Percentiles rank a stretch among this genome's conserved stretches.
phyloP scores from a whole-genome alignment of 2,113 vertebrate genomes.

The Leptodactylus fuscus region DNA sequence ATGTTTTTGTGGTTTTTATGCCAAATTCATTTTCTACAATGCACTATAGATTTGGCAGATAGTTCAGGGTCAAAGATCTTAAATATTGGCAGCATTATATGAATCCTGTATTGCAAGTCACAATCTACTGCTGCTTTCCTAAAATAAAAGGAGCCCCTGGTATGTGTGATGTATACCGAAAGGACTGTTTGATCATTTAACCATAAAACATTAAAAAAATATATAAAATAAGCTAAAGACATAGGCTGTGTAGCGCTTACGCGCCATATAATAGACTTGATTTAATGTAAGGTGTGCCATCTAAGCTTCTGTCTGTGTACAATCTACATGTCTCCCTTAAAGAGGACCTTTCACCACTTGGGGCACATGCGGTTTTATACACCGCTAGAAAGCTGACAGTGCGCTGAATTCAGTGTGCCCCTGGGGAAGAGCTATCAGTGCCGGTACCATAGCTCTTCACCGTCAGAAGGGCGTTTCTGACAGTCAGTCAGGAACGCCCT shows the following conservation, averaged over 20 bases:
- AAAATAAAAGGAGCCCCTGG: background rate
- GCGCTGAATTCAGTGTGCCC: too few species aligned
- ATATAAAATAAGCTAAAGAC: background rate
- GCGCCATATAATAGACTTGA: background rate
- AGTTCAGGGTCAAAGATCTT: conserved; percentile 38
- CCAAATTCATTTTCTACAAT: conserved; percentile 29
- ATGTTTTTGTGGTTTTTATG: background rate
- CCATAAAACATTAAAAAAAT: background rate
- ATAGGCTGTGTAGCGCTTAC: background rate
- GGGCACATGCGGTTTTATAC: too few species aligned
- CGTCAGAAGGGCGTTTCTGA: too few species aligned
- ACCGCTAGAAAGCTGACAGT: too few species aligned
- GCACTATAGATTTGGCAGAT: conserved; percentile 32
- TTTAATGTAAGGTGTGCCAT: background rate
- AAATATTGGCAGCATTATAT: conserved; percentile 16
- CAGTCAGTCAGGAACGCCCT: too few species aligned
- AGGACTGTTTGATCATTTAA: background rate
- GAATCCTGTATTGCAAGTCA: conserved; percentile 1
- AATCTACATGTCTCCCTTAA: background rate
- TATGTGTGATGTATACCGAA: conserved; percentile 7
- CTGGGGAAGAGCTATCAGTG: too few species aligned
- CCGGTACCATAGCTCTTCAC: too few species aligned
- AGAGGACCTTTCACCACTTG: too few species aligned
- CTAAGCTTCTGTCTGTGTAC: background rate
- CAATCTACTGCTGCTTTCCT: conserved; percentile 27